Percentiles rank a stretch among this genome's conserved stretches.
Conservation (phyloP, 2,113 vertebrate genomes). For the Carassius carassius region DNA sequence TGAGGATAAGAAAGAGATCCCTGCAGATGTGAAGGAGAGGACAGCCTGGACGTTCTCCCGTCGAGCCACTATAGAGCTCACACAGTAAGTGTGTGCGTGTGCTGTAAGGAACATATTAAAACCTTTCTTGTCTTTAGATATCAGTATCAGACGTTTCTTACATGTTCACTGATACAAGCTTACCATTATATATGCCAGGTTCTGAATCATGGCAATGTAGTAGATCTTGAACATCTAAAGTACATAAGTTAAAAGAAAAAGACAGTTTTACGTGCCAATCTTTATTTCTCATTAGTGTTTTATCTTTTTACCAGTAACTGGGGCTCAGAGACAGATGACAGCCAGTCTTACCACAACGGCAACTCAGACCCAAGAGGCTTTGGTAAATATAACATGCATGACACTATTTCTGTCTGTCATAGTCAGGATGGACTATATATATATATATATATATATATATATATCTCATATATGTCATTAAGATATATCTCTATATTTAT, state of each 20-base stretch:
- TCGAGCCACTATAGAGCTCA: slow-evolving; percentile 91
- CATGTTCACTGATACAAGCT: no score
- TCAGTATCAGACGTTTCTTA: not conserved
- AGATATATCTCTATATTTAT: no score
- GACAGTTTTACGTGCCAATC: not conserved
- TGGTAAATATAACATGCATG: slow-evolving; percentile 72
- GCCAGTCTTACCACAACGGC: slow-evolving; percentile 88
- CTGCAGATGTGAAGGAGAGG: slow-evolving; percentile 79
- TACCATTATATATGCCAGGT: not conserved
- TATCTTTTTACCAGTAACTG: slow-evolving; percentile 83
- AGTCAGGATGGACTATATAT: not conserved
- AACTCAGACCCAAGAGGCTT: slow-evolving; percentile 97
- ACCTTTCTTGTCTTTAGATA: not conserved
- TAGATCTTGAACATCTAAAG: not conserved
- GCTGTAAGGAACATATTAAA: not conserved
- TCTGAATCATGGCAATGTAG: not conserved
- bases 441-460: not conserved
- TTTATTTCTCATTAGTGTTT: not conserved
- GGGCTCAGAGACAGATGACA: slow-evolving; percentile 92
- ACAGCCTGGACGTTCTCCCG: slow-evolving; percentile 90
- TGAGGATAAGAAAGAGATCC: slow-evolving; percentile 94
- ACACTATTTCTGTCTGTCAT: not conserved
- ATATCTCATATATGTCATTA: no score
- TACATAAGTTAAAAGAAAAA: not conserved
- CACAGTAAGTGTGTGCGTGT: slow-evolving; percentile 70